phyloP scores from a whole-genome alignment of 2,113 vertebrate genomes.

The Zingel zingel region DNA sequence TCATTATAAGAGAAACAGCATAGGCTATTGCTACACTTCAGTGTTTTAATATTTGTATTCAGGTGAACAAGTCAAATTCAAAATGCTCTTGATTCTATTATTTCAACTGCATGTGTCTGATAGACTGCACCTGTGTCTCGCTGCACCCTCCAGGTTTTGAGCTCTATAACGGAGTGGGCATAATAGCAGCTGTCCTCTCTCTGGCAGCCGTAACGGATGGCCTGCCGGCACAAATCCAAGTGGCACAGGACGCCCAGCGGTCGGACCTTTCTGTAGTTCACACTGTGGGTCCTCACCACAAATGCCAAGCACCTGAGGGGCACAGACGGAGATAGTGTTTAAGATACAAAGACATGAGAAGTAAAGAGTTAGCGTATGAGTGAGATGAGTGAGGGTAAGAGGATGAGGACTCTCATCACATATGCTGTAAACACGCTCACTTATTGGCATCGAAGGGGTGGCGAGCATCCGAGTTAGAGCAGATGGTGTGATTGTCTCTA shows the following conservation, averaged over 20 bases:
- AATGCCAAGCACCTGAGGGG: slow-evolving; percentile 92
- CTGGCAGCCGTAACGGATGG: slow-evolving; percentile 89
- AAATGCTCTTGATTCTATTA: not conserved
- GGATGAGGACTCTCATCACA: not conserved
- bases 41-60: not conserved
- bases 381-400: not conserved
- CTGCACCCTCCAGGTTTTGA: slow-evolving; percentile 94
- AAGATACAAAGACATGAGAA: not conserved
- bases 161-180: slow-evolving; percentile 94
- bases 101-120: not conserved
- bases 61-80: not conserved
- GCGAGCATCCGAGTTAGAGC: slow-evolving; percentile 88
- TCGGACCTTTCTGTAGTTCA: slow-evolving; percentile 93
- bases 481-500: slow-evolving; percentile 87
- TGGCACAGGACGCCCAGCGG: slow-evolving; percentile 88
- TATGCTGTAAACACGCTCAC: slow-evolving; percentile 81
- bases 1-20: not conserved
- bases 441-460: slow-evolving; percentile 94
- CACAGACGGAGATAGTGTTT: not conserved
- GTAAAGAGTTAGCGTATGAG: not conserved
- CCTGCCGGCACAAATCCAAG: slow-evolving; percentile 90
- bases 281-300: slow-evolving; percentile 86
- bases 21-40: not conserved
- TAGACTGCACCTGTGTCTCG: slow-evolving; percentile 85
- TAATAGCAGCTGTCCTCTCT: slow-evolving; percentile 89